These are phyloP conservation scores for Cheumatopsyche charites DNA, from an alignment of 1,140 invertebrate species.

Conservation along the genomic window DNA sequence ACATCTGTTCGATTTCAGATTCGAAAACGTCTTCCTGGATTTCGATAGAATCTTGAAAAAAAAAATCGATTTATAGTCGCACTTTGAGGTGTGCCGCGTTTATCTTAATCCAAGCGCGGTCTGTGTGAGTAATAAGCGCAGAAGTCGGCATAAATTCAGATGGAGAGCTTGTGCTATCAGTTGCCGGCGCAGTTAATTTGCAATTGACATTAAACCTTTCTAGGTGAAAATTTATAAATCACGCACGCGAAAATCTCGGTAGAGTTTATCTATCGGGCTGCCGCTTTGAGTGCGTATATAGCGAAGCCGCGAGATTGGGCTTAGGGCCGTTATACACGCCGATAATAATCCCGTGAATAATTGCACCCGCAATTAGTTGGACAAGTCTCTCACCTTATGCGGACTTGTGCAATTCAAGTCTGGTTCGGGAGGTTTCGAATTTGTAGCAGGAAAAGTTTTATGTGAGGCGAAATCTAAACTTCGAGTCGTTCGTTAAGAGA, in stretches of 20 bases:
- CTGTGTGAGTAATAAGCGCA: neutral
- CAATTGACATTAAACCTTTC: conserved; percentile 20
- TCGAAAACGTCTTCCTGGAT: too few species aligned
- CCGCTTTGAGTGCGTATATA: neutral
- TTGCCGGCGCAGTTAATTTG: conserved; percentile 17
- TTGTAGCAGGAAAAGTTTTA: too few species aligned
- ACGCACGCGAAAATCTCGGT: conserved; percentile 19
- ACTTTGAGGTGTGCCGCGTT: conserved; percentile 7
- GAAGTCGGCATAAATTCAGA: conserved; percentile 13
- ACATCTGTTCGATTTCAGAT: too few species aligned
- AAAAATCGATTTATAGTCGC: neutral
- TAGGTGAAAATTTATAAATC: conserved; percentile 22
- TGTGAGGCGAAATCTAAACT: too few species aligned
- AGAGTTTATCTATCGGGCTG: neutral
- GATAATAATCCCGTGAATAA: conserved; percentile 47
- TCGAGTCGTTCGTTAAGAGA: too few species aligned
- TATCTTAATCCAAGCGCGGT: conserved; percentile 10
- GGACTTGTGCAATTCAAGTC: neutral
- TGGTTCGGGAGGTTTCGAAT: neutral
- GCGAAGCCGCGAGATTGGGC: conserved; percentile 2
- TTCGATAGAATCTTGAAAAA: too few species aligned
- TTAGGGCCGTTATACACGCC: conserved; percentile 27
- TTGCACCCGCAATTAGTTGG: conserved; percentile 42
- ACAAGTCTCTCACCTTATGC: conserved; percentile 5
- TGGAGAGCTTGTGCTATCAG: conserved; percentile 3